Conservation (phyloP, 1,140 invertebrate genomes). For the Diachasma alloeum region DNA sequence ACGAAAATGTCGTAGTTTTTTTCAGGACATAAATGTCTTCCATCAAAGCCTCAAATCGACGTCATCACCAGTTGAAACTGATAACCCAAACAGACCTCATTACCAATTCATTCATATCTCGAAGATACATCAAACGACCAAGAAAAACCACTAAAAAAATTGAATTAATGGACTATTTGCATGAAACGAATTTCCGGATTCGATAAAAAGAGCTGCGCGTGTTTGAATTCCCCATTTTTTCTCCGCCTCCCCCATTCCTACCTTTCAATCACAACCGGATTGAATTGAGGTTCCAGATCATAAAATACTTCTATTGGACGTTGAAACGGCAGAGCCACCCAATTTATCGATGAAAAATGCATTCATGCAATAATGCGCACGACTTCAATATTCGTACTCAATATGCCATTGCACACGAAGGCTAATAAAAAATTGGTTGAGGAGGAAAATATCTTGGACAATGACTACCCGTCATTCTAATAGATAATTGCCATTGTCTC, state of each 20-base stretch:
- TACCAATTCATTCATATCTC: slow-evolving; percentile 3
- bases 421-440: neutral
- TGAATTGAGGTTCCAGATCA: slow-evolving; percentile 22
- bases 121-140: neutral
- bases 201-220: neutral
- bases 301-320: slow-evolving; percentile 18
- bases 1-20: too few species aligned
- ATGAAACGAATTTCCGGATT: slow-evolving; percentile 20
- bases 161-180: slow-evolving; percentile 14
- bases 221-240: slow-evolving; percentile 11
- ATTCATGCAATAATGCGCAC: neutral
- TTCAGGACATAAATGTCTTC: too few species aligned
- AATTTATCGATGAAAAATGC: slow-evolving; percentile 16
- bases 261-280: neutral
- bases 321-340: slow-evolving; percentile 10
- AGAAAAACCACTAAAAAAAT: neutral
- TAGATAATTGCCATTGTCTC: slow-evolving; percentile 20
- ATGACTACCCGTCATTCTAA: neutral
- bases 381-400: neutral
- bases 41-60: too few species aligned
- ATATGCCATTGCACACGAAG: neutral
- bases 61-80: too few species aligned
- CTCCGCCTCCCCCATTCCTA: neutral
- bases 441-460: neutral
- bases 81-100: neutral